Evolutionary conservation across 1,140 invertebrate genomes (phyloP), one percentile per base, ranked within the genome.

Genomic region (Chrysopa pallens): DNA sequence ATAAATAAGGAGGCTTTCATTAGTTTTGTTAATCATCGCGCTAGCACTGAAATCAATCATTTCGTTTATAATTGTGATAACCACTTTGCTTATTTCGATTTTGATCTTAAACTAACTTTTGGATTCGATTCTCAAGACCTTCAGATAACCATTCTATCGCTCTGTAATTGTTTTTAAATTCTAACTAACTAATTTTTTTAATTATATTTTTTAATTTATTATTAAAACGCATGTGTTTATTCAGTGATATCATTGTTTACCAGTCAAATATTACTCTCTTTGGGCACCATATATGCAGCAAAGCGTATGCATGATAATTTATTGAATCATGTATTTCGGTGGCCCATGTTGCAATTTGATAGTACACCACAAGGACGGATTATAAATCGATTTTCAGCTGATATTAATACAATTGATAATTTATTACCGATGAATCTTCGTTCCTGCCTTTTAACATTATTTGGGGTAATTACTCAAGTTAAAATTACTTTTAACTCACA

Each of bases 281-380:
- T 66, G 14, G 64, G 62, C 12, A 59, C 54, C 46, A 52, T 60
- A 5, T 49, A 46, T 36, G 54, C 55, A 36, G 46, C 60, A 38
- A 53, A 51, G 45, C n/a, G 15, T 29, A 59, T 53, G 29, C 89
- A 94, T 66, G 59, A 69, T 47, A 55, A 71, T 46, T 72, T 92
- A 60, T 67, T 93, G 57, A 53, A 58, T 42, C 74, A 74, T 54
- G 69, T 91, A 53, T 61, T 91, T 54, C 74, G 72, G 54, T 72
- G 76, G 40, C 78, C 79, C 27, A 70, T 76, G 61, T 61, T 58
- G 27, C 80, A 79, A 60, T 81, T 80, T 59, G 78, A 81, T 57
- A 66, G 61, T 40, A 81, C 76, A 49, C 78, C 78, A 15, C 54
- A 62, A 42, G 78, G 78, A 47, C 61, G 76, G 51, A 67, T 79